phyloP scores from a whole-genome alignment of 1,140 invertebrate species.

The Mycetomoellerius zeteki region DNA sequence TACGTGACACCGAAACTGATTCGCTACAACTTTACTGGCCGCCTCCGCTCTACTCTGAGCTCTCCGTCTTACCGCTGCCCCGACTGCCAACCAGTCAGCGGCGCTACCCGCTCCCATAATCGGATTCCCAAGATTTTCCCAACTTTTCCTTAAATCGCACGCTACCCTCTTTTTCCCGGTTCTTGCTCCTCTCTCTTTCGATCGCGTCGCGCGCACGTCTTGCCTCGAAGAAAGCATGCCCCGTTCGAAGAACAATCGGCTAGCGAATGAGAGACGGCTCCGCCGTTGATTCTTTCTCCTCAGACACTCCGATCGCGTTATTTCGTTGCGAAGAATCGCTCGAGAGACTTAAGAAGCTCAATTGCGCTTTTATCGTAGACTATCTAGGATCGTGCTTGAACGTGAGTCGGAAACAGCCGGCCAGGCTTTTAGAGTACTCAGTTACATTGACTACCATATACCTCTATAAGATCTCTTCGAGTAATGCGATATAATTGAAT shows the following conservation, averaged over 20 bases:
- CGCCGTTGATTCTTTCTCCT: constrained; percentile 39
- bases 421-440: constrained; percentile 31
- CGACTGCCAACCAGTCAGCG: constrained; percentile 50
- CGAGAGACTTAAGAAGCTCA: constrained; percentile 59
- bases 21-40: constrained; percentile 71
- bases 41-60: not conserved
- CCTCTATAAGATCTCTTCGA: constrained; percentile 22
- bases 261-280: constrained; percentile 22
- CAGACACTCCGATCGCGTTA: constrained; percentile 51
- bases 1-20: constrained; percentile 80
- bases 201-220: constrained; percentile 12
- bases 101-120: constrained; percentile 68
- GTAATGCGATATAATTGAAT: constrained; percentile 56
- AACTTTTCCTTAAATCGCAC: constrained; percentile 71
- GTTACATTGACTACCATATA: constrained; percentile 17
- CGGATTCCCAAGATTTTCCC: constrained; percentile 77
- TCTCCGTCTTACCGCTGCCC: constrained; percentile 40
- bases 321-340: constrained; percentile 55
- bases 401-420: constrained; percentile 61
- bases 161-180: constrained; percentile 57
- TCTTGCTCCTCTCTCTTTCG: constrained; percentile 1
- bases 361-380: constrained; percentile 59
- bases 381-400: constrained; percentile 56
- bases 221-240: not conserved
- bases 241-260: constrained; percentile 51